phyloP scores from a whole-genome alignment of 2,797 vertebrate genomes.

The Sciurus vulgaris region DNA sequence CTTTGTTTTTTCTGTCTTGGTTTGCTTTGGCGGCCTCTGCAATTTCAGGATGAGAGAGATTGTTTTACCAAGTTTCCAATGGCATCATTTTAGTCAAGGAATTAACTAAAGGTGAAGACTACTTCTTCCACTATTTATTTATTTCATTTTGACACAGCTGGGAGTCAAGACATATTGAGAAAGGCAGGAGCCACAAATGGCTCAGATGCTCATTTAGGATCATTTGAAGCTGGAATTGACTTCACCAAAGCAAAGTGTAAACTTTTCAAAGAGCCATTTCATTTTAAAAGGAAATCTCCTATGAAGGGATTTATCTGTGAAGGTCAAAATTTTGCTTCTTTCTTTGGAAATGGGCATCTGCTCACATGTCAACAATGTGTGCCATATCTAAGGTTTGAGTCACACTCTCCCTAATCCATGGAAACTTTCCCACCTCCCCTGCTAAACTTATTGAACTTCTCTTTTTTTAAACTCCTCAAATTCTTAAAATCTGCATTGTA shows the following conservation, averaged over 20 bases:
- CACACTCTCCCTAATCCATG: not conserved
- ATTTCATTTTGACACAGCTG: slow-evolving; percentile 10
- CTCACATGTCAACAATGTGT: not conserved
- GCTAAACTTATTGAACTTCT: not conserved
- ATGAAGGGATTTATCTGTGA: not conserved
- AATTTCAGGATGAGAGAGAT: slow-evolving; percentile 78
- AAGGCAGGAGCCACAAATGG: not conserved
- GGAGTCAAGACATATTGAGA: not conserved
- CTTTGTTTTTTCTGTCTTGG: slow-evolving; percentile 88
- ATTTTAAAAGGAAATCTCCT: not conserved
- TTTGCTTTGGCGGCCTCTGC: slow-evolving; percentile 84
- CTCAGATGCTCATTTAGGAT: not conserved
- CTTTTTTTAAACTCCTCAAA: not conserved
- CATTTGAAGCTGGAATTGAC: not conserved
- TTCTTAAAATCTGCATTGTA: not conserved
- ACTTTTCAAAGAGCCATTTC: not conserved
- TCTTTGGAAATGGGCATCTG: not conserved
- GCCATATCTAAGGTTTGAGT: not conserved
- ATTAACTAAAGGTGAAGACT: slow-evolving; percentile 62
- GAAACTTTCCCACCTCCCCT: not conserved
- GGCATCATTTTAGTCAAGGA: slow-evolving; percentile 81
- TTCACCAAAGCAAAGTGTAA: slow-evolving; percentile 30
- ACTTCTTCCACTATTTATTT: slow-evolving; percentile 58
- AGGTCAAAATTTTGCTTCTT: not conserved
- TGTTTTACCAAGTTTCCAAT: slow-evolving; percentile 84